Base-by-base conservation (phyloP, 2,797 vertebrate species). In the Pseudotriccus pelzelni region DNA sequence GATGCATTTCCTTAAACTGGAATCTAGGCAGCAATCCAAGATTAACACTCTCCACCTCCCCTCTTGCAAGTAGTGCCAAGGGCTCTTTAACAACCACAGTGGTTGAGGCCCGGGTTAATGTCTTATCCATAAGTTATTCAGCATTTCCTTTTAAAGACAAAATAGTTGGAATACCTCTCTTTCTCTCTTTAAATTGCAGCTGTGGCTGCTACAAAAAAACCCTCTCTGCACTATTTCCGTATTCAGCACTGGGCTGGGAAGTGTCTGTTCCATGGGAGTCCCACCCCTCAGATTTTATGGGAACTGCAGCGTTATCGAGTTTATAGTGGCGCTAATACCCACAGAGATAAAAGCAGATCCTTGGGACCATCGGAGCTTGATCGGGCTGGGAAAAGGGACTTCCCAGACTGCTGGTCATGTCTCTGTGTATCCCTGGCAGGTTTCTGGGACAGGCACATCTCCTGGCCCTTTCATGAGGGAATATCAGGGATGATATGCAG, bases 111-210 rank as follows among this genome's bases (percentile, higher is more conserved):
- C 2, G 84, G 91, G 93, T 93, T 96, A 97, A 97, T 96, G 95
- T 91, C 95, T 97, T 96, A 96, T 95, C 95, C 95, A 97, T 97
- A 96, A 96, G 94, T 88, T 88, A 86, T 76, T 76, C 95, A 96
- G 23, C 81, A 94, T 96, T 97, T 96, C 96, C 96, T 97, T 97
- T 97, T 96, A 97, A 95, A 97, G 96, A 84, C 95, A 94, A 94
- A 96, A 97, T 96, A 96, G n/a, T 93, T 96, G 96, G 94, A 97
- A 97, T 97, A 84, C 89, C 50, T 89, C 92, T 89, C 89, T 75
- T 94, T 69, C 86, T 85, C 73, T 91, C 90, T 93, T 91, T 74
- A 91, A 93, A 81, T 83, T 76, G 70, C 90, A 90, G 90, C 78
- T 36, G 91, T 91, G 67, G 87, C 43, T 21, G 67, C 63, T 87